Base-by-base conservation (phyloP, 2,888 invertebrate genomes). In the Scotopteryx bipunctaria region DNA sequence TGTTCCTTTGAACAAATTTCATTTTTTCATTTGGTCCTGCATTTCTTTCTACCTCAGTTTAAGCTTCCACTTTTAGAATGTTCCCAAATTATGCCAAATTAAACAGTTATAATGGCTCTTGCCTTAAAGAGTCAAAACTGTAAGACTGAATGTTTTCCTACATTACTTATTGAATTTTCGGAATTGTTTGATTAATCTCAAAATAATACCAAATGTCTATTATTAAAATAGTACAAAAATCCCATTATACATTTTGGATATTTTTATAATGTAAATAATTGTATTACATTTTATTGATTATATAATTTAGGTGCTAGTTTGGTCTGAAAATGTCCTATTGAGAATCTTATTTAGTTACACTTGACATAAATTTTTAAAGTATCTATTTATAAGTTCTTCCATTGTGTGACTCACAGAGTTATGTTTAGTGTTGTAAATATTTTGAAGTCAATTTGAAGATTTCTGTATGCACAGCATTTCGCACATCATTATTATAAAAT, bases 291-390 rank as follows among this genome's bases (percentile, higher is more conserved):
- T 48, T 46, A 53, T 51, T 4, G 9, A 35, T 56, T 23, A 29
- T 47, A 27, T 35, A 35, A 19, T 38, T 67, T 83, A 85, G 86
- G 86, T 86, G 86, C 86, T 86, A 84, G 75, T 68, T 78, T 61
- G 69, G 69, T 75, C 66, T 29, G 71, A 71, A 75, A 81, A 74
- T 64, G 66, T 82, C 74, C 76, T 81, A 33, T 33, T n/a, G 72
- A 66, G 68, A 71, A 64, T 67, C 41, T 63, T 62, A 63, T 57
- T 59, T 50, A 57, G 19, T 46, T 43, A 38, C 25, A 9, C 38
- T 57, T 55, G 49, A 57, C 55, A 43, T 48, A 25, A 35, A 54
- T 50, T 61, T 47, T 59, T 47, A 59, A 47, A 40, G 53, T 51
- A 56, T 54, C 51, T 61, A 54, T 49, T 59, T 55, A 57, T 66